These are phyloP conservation scores for Drosophila ambigua DNA, from an alignment of 1,140 invertebrate species.

Conservation along the genomic window DNA sequence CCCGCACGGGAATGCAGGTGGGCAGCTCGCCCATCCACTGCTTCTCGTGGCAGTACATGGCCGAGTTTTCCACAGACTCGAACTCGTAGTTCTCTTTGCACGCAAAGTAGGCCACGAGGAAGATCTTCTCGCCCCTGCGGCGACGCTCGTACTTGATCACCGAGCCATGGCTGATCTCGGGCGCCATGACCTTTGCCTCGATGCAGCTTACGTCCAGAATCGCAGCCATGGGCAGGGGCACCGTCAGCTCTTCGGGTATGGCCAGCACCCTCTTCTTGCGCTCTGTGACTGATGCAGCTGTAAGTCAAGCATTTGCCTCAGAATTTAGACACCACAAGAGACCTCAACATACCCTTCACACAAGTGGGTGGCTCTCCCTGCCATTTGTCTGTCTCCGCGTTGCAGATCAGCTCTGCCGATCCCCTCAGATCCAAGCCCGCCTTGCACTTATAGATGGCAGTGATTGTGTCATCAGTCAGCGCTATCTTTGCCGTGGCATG, in stretches of 20 bases:
- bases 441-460: slow-evolving; percentile 63
- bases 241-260: slow-evolving; percentile 62
- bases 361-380: slow-evolving; percentile 66
- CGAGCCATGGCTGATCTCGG: slow-evolving; percentile 67
- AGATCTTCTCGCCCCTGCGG: slow-evolving; percentile 83
- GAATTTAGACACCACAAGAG: too few species aligned
- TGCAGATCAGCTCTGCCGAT: slow-evolving; percentile 45
- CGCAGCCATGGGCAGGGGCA: slow-evolving; percentile 40
- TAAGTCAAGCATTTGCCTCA: background rate
- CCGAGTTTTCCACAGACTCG: slow-evolving; percentile 83
- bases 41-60: slow-evolving; percentile 85
- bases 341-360: slow-evolving; percentile 31
- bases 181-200: slow-evolving; percentile 63
- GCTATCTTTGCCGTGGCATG: slow-evolving; percentile 45
- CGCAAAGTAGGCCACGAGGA: slow-evolving; percentile 86
- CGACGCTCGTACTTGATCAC: slow-evolving; percentile 70
- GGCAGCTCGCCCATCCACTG: slow-evolving; percentile 86
- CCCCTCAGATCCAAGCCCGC: slow-evolving; percentile 59
- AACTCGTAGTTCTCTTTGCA: slow-evolving; percentile 85
- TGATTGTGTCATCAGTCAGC: slow-evolving; percentile 45
- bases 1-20: slow-evolving; percentile 79
- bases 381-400: slow-evolving; percentile 73
- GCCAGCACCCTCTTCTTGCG: slow-evolving; percentile 51
- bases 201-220: slow-evolving; percentile 74
- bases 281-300: slow-evolving; percentile 26